Evolutionary conservation across 1,140 invertebrate species (phyloP), one percentile per base, ranked within the genome.

Genomic region (Eueides isabella): DNA sequence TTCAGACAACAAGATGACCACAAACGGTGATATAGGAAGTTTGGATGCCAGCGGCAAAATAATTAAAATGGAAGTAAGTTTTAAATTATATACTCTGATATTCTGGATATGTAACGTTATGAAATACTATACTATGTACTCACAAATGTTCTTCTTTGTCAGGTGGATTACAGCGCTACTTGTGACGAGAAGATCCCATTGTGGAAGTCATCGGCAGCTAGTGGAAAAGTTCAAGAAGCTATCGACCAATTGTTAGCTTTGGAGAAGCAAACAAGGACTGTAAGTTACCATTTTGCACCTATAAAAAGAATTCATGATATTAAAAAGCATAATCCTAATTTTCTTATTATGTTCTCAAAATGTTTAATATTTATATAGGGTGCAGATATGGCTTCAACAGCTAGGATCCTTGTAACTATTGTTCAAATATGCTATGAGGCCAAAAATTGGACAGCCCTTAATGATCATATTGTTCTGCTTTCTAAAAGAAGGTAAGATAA

Each of bases 251-350:
- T 99, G 16, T 91, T 99, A 64, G 96, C 96, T 38, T 89, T 99
- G 29, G 99, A 99, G 91, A 99, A 99, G 94, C 97, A 99, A 91
- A 98, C 99, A 2, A 95, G 99, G 94, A 97, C 98, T 30, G 98
- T 98, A 94, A 95, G 78, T 71, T 55, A 11, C 4, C 28, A 61
- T 61, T 3, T 2, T 61, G 14, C 9, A 61, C 23, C 5, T 26
- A 26, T 61, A 61, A 26, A 4, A 16, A 7, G 28, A 61, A 61
- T 26, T 61, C 9, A 6, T 61, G 55, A 12, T 5, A 61, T 67
- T 16, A 14, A 14, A 38, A 38, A 38, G 5, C 14, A 38, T 38
- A 9, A 33, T 2, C 35, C 14, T 38, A 38, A 38, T 38, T 14
- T 16, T 38, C 14, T 19, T 33, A 35, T 38, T n/a, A 35, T 23